A percentile compares a stretch with the other conserved stretches of the same genome.
Conservation (phyloP, 2,113 vertebrate genomes). For the Phaetusa simplex region DNA sequence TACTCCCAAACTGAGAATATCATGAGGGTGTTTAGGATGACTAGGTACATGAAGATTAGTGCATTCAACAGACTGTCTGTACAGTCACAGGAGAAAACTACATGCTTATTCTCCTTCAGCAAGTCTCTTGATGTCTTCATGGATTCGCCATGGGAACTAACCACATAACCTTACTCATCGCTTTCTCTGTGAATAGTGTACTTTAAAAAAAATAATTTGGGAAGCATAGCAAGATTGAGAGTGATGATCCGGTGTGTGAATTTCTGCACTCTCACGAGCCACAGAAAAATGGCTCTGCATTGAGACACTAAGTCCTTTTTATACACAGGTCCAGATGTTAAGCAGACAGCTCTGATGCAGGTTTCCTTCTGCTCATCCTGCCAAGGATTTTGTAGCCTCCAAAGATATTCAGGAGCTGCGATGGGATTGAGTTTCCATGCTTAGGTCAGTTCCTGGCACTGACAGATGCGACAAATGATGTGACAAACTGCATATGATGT, state of each 20-base stretch:
- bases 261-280: slow-evolving; percentile 17
- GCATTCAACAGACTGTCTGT: slow-evolving; percentile 37
- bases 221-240: not conserved
- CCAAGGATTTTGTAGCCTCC: slow-evolving; percentile 49
- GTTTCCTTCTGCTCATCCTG: slow-evolving; percentile 46
- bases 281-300: not conserved
- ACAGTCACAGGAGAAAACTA: slow-evolving; percentile 43
- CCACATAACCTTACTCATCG: slow-evolving; percentile 35
- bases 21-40: slow-evolving; percentile 23
- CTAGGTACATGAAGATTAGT: slow-evolving; percentile 7
- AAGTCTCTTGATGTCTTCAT: slow-evolving; percentile 43
- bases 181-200: slow-evolving; percentile 21
- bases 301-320: slow-evolving; percentile 1
- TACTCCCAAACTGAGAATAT: slow-evolving; percentile 3
- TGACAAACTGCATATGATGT: slow-evolving; percentile 45
- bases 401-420: slow-evolving; percentile 64
- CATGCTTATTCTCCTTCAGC: slow-evolving; percentile 60
- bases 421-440: slow-evolving; percentile 60
- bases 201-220: not conserved
- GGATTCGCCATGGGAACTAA: slow-evolving; percentile 46
- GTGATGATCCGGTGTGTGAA: slow-evolving; percentile 24
- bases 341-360: slow-evolving; percentile 22
- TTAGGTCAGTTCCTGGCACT: slow-evolving; percentile 65
- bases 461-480: slow-evolving; percentile 57
- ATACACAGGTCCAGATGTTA: slow-evolving; percentile 36